A percentile compares a stretch with the other conserved stretches of the same genome.
Evolutionary conservation across 2,113 vertebrate genomes (phyloP).

Genomic region (Neodontobutis hainanensis): DNA sequence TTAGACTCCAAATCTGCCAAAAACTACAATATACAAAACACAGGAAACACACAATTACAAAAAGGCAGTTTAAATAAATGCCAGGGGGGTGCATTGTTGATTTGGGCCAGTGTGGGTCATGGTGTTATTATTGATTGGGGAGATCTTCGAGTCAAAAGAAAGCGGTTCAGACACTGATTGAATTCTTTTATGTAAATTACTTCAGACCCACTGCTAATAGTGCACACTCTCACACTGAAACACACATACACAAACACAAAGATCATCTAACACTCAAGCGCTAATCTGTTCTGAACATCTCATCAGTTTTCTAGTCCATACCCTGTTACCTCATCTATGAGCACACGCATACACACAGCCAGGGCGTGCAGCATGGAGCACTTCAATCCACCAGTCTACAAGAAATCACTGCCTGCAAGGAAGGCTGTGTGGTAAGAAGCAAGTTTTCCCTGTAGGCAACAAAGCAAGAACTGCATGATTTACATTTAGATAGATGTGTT

Average conservation of each 20-base stretch:
- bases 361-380: conserved; percentile 27
- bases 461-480: conserved; percentile 53
- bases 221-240: background rate
- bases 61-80: background rate
- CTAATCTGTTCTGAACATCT: conserved; percentile 61
- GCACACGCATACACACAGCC: conserved; percentile 21
- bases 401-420: conserved; percentile 43
- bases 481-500: conserved; percentile 73
- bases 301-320: conserved; percentile 54
- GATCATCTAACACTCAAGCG: conserved; percentile 49
- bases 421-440: conserved; percentile 26
- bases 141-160: conserved; percentile 30
- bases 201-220: conserved; percentile 46
- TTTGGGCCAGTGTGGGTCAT: conserved; percentile 8
- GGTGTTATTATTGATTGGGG: conserved; percentile 34
- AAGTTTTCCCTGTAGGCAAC: conserved; percentile 39
- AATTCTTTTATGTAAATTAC: conserved; percentile 40
- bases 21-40: conserved; percentile 80
- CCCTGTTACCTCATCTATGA: conserved; percentile 44
- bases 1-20: conserved; percentile 96
- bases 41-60: conserved; percentile 12
- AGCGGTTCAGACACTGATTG: conserved; percentile 52
- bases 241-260: conserved; percentile 12
- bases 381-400: conserved; percentile 47
- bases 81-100: background rate